These are phyloP conservation scores for Gadus macrocephalus DNA, from an alignment of 2,113 vertebrate genomes.

Conservation along the genomic window DNA sequence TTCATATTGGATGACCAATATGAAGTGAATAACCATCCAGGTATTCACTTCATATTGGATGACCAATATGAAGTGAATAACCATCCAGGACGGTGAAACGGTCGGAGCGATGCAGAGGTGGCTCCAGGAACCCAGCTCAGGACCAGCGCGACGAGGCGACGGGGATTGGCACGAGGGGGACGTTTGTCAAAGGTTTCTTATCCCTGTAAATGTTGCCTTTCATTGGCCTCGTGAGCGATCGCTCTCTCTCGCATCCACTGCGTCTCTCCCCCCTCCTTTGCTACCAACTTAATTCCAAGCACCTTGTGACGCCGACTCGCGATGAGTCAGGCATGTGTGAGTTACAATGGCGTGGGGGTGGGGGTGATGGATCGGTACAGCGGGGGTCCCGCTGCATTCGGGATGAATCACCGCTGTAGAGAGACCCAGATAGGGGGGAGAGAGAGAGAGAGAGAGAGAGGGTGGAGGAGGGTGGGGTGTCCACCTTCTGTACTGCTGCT, in stretches of 20 bases:
- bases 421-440: background rate
- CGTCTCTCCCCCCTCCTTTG: too few relatives aligned
- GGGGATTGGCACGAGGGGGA: slow-evolving; percentile 16
- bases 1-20: too few relatives aligned
- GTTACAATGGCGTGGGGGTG: slow-evolving; percentile 20
- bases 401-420: background rate
- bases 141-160: background rate
- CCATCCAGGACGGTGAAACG: too few relatives aligned
- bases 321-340: slow-evolving; percentile 17
- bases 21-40: too few relatives aligned
- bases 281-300: too few relatives aligned
- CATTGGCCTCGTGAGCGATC: background rate
- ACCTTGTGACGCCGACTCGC: background rate
- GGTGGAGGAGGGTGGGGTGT: background rate
- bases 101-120: background rate
- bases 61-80: too few relatives aligned
- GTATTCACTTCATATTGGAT: too few relatives aligned
- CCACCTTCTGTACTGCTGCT: too few relatives aligned
- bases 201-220: slow-evolving; percentile 31
- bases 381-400: too few relatives aligned
- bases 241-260: too few relatives aligned
- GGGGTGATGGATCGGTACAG: slow-evolving; percentile 4
- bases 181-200: slow-evolving; percentile 11
- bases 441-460: background rate
- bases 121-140: background rate